These are phyloP conservation scores for Pomatorhinus ruficollis DNA, from an alignment of 2,113 vertebrate genomes.

Conservation along the genomic window DNA sequence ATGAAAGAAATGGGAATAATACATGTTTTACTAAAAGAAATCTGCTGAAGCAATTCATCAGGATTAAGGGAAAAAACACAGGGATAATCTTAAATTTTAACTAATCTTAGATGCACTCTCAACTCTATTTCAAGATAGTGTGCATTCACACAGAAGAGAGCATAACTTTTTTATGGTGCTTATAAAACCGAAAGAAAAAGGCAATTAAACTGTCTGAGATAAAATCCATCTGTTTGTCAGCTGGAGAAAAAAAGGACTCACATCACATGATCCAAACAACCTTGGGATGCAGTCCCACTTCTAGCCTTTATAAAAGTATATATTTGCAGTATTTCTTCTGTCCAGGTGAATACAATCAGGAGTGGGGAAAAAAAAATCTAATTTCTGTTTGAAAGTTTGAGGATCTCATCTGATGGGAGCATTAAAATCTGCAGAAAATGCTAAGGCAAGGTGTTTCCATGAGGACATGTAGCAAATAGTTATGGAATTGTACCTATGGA, in stretches of 20 bases:
- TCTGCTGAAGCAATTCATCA: conserved; percentile 28
- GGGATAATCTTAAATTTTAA: conserved; percentile 29
- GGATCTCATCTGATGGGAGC: conserved; percentile 15
- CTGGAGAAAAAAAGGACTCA: background rate
- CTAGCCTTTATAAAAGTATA: background rate
- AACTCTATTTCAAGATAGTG: background rate
- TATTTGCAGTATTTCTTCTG: background rate
- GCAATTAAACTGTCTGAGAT: conserved; percentile 7
- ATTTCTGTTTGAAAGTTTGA: conserved; percentile 15
- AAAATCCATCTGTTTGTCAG: conserved; percentile 35
- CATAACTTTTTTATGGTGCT: background rate
- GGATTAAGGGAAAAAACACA: conserved; percentile 29
- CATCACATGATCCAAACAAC: background rate
- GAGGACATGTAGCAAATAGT: conserved; percentile 32
- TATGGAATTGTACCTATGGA: conserved; percentile 30
- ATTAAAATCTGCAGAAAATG: conserved; percentile 50
- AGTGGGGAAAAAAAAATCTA: background rate
- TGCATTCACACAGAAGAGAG: background rate
- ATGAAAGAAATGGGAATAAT: background rate
- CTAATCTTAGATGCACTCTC: background rate
- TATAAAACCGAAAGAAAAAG: conserved; percentile 29
- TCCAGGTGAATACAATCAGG: background rate
- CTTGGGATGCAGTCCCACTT: background rate
- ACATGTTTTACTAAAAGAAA: conserved; percentile 6
- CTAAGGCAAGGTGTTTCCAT: conserved; percentile 70